Conservation (phyloP, 2,113 vertebrate genomes). For the Sceloporus tristichus region DNA sequence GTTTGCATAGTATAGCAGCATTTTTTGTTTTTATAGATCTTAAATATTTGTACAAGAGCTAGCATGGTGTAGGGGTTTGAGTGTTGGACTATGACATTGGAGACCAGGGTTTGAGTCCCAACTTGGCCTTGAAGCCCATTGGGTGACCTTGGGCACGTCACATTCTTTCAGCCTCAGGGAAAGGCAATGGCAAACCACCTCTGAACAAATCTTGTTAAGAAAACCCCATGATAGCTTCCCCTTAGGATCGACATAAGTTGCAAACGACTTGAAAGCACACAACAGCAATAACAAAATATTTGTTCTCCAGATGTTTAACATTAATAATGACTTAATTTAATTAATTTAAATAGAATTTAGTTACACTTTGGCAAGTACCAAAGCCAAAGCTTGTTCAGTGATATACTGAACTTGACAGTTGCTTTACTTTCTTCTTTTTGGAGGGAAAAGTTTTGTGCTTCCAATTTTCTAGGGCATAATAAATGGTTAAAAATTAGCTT, state of each 20-base stretch:
- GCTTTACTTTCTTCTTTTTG: neutral
- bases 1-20: neutral
- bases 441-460: neutral
- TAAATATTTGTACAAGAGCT: neutral
- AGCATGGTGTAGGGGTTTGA: too few species aligned
- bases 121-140: too few species aligned
- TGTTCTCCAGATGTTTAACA: neutral
- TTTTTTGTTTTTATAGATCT: neutral
- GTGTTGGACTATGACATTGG: too few species aligned
- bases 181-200: too few species aligned
- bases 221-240: too few species aligned
- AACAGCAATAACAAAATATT: too few species aligned
- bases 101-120: too few species aligned
- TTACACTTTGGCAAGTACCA: conserved; percentile 24
- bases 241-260: too few species aligned
- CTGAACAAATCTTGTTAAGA: too few species aligned
- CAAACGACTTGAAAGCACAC: too few species aligned
- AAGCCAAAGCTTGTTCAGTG: conserved; percentile 22
- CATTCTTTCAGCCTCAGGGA: too few species aligned
- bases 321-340: conserved; percentile 18
- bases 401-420: neutral
- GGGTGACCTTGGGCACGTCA: too few species aligned
- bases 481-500: neutral
- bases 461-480: neutral
- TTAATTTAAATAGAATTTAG: neutral